Percentiles rank a stretch among this genome's conserved stretches.
Conservation (phyloP, 1,140 invertebrate species). For the Neocloeon triangulifer region DNA sequence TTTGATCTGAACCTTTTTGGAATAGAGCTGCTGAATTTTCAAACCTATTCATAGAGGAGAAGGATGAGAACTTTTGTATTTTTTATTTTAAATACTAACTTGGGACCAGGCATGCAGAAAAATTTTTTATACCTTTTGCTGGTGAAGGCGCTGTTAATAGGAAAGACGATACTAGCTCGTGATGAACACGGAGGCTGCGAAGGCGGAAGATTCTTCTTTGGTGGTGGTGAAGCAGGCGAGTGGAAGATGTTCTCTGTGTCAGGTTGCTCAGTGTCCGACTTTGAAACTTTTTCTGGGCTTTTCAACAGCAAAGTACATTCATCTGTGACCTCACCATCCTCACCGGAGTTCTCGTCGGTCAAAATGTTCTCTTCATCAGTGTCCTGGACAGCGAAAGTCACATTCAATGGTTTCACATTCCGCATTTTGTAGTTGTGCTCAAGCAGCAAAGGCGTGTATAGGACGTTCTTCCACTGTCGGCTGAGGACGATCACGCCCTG, state of each 20-base stretch:
- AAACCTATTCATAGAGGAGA: too few relatives aligned
- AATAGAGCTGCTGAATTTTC: too few relatives aligned
- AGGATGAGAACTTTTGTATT: too few relatives aligned
- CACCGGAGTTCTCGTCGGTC: conserved; percentile 26
- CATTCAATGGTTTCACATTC: conserved; percentile 52
- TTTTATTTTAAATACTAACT: too few relatives aligned
- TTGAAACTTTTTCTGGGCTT: background rate
- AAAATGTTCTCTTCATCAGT: conserved; percentile 26
- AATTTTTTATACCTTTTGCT: too few relatives aligned
- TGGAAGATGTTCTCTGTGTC: conserved; percentile 1
- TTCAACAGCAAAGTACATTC: conserved; percentile 64
- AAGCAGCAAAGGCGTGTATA: conserved; percentile 77
- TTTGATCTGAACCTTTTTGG: too few relatives aligned
- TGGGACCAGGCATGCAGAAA: too few relatives aligned
- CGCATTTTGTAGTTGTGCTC: conserved; percentile 70
- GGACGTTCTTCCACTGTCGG: conserved; percentile 88
- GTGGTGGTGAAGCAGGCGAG: background rate
- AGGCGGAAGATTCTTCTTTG: conserved; percentile 26
- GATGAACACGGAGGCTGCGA: conserved; percentile 41
- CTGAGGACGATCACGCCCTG: conserved; percentile 82
- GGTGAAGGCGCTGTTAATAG: conserved; percentile 25
- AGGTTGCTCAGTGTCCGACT: background rate
- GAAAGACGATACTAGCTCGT: conserved; percentile 51
- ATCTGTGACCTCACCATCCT: conserved; percentile 48
- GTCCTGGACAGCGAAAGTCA: conserved; percentile 37